Evolutionary conservation across 2,113 vertebrate species (phyloP), one percentile per base, ranked within the genome.

Genomic region (Myrmecophaga tridactyla): DNA sequence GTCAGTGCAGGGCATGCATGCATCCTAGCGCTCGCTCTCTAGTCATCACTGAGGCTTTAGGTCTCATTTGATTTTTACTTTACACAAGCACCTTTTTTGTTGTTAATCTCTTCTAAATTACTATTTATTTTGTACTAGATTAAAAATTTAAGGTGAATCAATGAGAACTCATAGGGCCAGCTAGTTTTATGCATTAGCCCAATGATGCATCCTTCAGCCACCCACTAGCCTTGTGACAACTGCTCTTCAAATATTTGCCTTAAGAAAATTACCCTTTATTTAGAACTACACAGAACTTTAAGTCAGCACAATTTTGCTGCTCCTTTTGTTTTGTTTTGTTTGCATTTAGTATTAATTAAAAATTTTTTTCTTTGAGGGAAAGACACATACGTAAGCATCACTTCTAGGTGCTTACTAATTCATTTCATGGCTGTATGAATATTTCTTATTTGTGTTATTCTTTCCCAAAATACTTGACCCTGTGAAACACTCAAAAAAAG

Each of bases 401-500:
- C 31, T 87, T 93, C 48, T 70, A 87, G n/a, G 67, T 72, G 29
- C 63, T 84, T 78, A 76, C 58, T 94, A 92, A 92, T 90, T 91
- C 86, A 81, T 77, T 84, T 77, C 86, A 84, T 81, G 84, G 72
- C 39, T 67, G 36, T 87, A 76, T 92, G 31, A 56, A 81, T 76
- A 76, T 97, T 81, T 97, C 63, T 85, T 93, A 67, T 63, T 41
- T 39, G 67, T 4, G 14, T 69, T 89, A 86, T 34, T 75, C 77
- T 92, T 95, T 46, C 21, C 12, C 46, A 36, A 77, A 94, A 70
- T 70, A 91, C 31, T 63, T 96, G 94, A 21, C 48, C 84, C 29
- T 20, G 27, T 65, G n/a, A 86, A 83, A 20, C 41, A 29, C 63
- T 92, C 27, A 65, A 78, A 78, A 86, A n/a, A 43, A 92, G 83